phyloP scores from a whole-genome alignment of 2,888 invertebrate genomes.

The Conomelus anceps region DNA sequence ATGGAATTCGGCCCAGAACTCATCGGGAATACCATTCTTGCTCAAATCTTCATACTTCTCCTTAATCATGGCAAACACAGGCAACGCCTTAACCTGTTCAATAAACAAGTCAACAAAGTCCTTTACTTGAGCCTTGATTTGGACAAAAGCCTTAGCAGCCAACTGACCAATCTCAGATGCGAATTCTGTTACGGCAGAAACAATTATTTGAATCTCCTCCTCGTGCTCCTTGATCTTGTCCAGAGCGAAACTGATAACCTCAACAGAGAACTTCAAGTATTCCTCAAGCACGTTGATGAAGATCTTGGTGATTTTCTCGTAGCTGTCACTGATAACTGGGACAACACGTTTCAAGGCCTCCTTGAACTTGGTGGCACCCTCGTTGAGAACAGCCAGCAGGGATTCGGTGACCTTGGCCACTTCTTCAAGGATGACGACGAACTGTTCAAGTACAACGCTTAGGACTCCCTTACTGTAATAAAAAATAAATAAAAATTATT shows the following conservation, averaged over 20 bases:
- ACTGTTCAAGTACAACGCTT: slow-evolving; percentile 38
- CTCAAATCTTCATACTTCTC: slow-evolving; percentile 42
- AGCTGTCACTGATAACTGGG: slow-evolving; percentile 41
- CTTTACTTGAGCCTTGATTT: slow-evolving; percentile 41
- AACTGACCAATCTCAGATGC: slow-evolving; percentile 40
- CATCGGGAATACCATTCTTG: slow-evolving; percentile 49
- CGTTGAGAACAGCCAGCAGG: slow-evolving; percentile 39
- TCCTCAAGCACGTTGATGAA: slow-evolving; percentile 44
- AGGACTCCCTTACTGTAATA: slow-evolving; percentile 43
- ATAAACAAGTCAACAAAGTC: slow-evolving; percentile 42
- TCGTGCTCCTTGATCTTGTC: slow-evolving; percentile 58
- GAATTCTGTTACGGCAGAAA: slow-evolving; percentile 25
- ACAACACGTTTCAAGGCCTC: slow-evolving; percentile 40
- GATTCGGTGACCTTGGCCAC: slow-evolving; percentile 40
- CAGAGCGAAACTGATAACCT: slow-evolving; percentile 34
- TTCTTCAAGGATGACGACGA: slow-evolving; percentile 28
- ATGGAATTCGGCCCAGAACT: slow-evolving; percentile 48
- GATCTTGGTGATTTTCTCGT: slow-evolving; percentile 42
- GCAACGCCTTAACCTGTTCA: slow-evolving; percentile 50
- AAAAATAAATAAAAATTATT: not conserved
- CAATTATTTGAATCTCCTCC: slow-evolving; percentile 55
- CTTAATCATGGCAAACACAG: slow-evolving; percentile 47
- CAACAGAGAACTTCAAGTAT: slow-evolving; percentile 44
- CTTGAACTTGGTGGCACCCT: slow-evolving; percentile 41
- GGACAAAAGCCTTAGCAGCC: slow-evolving; percentile 37